phyloP scores from a whole-genome alignment of 1,140 invertebrate genomes.

The Planococcus citri region DNA sequence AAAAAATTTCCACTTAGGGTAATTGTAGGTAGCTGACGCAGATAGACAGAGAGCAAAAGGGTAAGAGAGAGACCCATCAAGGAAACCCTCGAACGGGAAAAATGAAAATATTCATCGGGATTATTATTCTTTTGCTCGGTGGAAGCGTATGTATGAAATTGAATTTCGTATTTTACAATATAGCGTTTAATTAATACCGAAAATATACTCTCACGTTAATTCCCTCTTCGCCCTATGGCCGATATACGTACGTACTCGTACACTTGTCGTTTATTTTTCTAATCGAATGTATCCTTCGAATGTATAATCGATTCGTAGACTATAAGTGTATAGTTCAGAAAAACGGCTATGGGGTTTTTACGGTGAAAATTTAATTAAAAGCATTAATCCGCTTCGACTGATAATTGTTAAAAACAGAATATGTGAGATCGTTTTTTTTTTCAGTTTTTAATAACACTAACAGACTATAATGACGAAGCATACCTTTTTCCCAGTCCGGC shows the following conservation, averaged over 20 bases:
- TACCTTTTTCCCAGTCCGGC: background rate
- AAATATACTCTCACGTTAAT: background rate
- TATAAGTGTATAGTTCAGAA: background rate
- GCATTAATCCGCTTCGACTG: constrained; percentile 5
- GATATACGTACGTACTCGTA: too few species aligned
- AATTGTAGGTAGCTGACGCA: too few species aligned
- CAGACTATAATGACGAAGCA: background rate
- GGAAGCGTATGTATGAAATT: background rate
- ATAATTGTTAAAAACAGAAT: constrained; percentile 4
- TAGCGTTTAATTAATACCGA: background rate
- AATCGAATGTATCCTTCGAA: background rate
- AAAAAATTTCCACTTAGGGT: too few species aligned
- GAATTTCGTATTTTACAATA: background rate
- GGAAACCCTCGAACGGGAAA: too few species aligned
- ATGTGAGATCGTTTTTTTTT: background rate
- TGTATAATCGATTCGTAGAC: background rate
- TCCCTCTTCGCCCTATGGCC: background rate
- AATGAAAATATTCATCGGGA: too few species aligned
- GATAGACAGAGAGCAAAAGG: too few species aligned
- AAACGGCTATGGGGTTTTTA: background rate
- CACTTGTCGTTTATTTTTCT: background rate
- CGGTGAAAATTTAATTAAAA: background rate
- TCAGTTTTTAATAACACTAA: background rate
- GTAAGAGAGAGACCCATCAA: too few species aligned
- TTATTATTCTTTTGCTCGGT: too few species aligned